Evolutionary conservation across 2,888 invertebrate genomes (phyloP), one percentile per base, ranked within the genome.

Genomic region (Branchellion lobata): DNA sequence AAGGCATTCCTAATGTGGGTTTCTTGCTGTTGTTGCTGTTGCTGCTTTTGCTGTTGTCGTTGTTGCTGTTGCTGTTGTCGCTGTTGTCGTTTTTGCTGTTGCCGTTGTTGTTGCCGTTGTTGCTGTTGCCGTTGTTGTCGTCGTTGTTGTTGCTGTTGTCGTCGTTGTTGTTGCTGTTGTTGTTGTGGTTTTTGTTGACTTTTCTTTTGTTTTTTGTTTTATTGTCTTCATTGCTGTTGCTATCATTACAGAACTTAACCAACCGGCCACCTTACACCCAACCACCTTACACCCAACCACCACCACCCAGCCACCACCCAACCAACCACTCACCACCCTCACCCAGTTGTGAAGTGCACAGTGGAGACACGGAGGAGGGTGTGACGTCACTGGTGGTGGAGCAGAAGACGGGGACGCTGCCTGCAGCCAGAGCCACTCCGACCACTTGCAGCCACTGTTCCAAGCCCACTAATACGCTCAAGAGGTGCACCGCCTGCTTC

Each of bases 401-500:
- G 47, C 47, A 47, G 47, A 47, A 47, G 47, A n/a, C n/a, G n/a
- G n/a, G n/a, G n/a, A n/a, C n/a, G n/a, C n/a, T n/a, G n/a, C n/a
- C n/a, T n/a, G n/a, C n/a, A n/a, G n/a, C n/a, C n/a, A n/a, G n/a
- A n/a, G n/a, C n/a, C n/a, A n/a, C n/a, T n/a, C n/a, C n/a, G n/a
- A n/a, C n/a, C n/a, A n/a, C 61, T 14, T 57, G 61, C 61, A 3
- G 21, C n/a, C 21, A 24, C 24, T 57, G 61, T n/a, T 57, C n/a
- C 61, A 24, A 24, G n/a, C 3, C 61, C 3, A 14, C 61, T 61
- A 1, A 21, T 1, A 24, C 18, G 18, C 61, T 57, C n/a, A 77
- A 40, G 31, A 77, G 77, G 40, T 89, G 89, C 84, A 86, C 86
- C 34, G 87, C 86, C 61, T 89, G 89, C 84, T 87, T 85, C 83